Percentiles rank a stretch among this genome's conserved stretches.
Conservation (phyloP, 2,113 vertebrate genomes). For the Pedionomus torquatus region DNA sequence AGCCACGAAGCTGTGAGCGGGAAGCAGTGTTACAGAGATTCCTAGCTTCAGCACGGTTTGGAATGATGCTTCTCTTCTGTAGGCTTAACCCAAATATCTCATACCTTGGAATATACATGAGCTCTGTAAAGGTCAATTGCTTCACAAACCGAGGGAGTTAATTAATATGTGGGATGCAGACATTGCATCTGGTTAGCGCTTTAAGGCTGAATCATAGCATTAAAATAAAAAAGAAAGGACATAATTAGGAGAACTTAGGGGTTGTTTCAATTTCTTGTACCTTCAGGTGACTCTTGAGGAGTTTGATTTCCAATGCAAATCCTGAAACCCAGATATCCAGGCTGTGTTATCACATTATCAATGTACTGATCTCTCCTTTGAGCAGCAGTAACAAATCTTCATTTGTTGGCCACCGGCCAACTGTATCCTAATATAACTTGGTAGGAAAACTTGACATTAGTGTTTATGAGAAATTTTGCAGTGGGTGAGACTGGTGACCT, state of each 20-base stretch:
- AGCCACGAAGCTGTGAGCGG: rapidly evolving
- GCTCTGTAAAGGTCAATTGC: background rate
- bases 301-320: background rate
- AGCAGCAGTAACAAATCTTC: background rate
- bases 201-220: background rate
- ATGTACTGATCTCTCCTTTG: background rate
- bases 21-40: background rate
- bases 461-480: background rate
- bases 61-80: background rate
- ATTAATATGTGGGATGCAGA: background rate
- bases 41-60: background rate
- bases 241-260: background rate
- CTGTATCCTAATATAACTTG: background rate
- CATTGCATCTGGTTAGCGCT: background rate
- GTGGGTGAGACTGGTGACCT: background rate
- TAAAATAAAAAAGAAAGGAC: background rate
- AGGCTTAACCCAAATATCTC: background rate
- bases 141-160: background rate
- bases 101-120: rapidly evolving
- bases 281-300: background rate
- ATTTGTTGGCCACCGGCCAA: background rate
- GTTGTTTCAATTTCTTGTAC: background rate
- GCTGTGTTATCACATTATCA: background rate
- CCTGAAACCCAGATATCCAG: background rate
- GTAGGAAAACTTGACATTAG: background rate